These are phyloP conservation scores for Spodoptera littoralis DNA, from an alignment of 2,888 invertebrate genomes.

Conservation along the genomic window DNA sequence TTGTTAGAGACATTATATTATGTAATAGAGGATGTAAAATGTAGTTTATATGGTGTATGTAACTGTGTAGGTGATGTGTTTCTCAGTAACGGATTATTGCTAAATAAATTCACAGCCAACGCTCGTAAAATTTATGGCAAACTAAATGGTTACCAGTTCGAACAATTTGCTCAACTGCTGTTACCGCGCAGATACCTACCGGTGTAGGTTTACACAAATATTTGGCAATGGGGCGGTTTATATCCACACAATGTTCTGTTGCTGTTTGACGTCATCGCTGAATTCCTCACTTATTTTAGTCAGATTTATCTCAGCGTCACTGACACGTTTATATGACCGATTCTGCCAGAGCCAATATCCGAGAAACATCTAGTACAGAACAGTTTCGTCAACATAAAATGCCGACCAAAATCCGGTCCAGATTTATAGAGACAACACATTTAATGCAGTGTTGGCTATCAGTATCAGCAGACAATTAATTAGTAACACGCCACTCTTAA, in stretches of 20 bases:
- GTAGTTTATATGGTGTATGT: neutral
- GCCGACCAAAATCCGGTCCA: neutral
- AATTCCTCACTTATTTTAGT: constrained; percentile 58
- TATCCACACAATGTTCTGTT: constrained; percentile 57
- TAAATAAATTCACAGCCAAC: constrained; percentile 34
- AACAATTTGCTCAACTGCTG: constrained; percentile 38
- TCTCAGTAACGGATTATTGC: constrained; percentile 10
- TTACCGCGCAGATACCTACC: constrained; percentile 37
- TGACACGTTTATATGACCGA: constrained; percentile 50
- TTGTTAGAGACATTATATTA: too few relatives aligned
- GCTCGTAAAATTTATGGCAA: constrained; percentile 45
- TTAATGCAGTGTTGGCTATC: constrained; percentile 4
- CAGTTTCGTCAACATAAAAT: constrained; percentile 8
- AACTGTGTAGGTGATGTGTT: constrained; percentile 2
- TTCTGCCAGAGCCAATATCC: constrained; percentile 32
- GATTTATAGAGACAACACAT: constrained; percentile 6
- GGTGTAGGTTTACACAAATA: constrained; percentile 58
- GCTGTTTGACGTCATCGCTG: constrained; percentile 57
- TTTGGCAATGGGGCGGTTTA: constrained; percentile 59
- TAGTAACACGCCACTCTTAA: constrained; percentile 8
- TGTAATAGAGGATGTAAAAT: constrained; percentile 5
- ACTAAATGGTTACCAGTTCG: constrained; percentile 42
- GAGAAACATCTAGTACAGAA: constrained; percentile 23
- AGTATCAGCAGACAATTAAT: constrained; percentile 20
- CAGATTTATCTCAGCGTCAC: constrained; percentile 52